phyloP scores from a whole-genome alignment of 2,797 vertebrate genomes.

The Choloepus didactylus region DNA sequence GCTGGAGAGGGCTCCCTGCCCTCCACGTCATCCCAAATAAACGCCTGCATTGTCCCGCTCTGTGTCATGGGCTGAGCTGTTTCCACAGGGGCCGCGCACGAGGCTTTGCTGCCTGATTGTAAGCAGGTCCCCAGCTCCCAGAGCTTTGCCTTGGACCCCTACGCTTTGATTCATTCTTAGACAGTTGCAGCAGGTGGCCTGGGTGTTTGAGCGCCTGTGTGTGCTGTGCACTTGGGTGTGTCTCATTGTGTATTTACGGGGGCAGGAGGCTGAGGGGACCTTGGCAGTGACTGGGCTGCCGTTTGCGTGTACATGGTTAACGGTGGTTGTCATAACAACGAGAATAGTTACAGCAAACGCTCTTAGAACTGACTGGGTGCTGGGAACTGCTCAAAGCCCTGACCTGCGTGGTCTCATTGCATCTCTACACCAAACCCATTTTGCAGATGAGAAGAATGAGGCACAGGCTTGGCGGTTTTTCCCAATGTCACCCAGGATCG shows the following conservation, averaged over 20 bases:
- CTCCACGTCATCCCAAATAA: neutral
- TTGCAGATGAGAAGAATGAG: neutral
- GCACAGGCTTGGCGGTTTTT: neutral
- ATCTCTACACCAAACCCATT: neutral
- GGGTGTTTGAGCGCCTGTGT: too few species aligned
- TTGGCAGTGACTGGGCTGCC: too few species aligned
- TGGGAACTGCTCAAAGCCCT: too few species aligned
- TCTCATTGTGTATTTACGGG: too few species aligned
- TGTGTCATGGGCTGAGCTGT: neutral
- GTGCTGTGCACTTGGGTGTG: too few species aligned
- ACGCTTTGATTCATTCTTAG: too few species aligned
- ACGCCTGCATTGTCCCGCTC: neutral
- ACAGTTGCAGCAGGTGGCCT: too few species aligned
- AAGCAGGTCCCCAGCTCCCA: too few species aligned
- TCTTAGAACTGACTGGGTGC: neutral
- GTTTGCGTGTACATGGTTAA: too few species aligned
- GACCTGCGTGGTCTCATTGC: accelerated
- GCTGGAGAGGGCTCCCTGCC: neutral
- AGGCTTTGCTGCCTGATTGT: neutral
- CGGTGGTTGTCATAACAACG: neutral
- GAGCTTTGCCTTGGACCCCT: neutral
- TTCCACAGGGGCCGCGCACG: neutral
- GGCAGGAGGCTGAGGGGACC: too few species aligned
- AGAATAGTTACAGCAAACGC: accelerated
- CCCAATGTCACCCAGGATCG: neutral